Conservation (phyloP, 2,888 invertebrate species). For the Drosophila pseudotakahashii region DNA sequence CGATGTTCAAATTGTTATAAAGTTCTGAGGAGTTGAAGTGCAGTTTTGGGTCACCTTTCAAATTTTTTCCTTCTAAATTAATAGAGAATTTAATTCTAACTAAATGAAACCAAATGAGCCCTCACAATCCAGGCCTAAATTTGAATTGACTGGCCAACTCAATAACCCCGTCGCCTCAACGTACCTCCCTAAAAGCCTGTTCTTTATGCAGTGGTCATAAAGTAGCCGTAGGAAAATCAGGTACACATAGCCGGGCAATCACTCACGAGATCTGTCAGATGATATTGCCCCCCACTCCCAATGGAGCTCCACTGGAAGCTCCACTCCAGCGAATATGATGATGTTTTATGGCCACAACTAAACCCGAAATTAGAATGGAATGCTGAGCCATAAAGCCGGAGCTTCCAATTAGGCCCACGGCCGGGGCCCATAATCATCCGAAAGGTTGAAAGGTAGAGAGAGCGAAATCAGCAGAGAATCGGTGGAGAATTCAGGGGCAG, state of each 20-base stretch:
- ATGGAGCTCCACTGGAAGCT: slow-evolving; percentile 6
- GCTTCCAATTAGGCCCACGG: slow-evolving; percentile 42
- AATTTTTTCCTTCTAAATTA: too few species aligned
- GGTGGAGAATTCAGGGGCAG: background rate
- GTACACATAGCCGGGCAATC: slow-evolving; percentile 19
- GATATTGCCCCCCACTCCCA: slow-evolving; percentile 8
- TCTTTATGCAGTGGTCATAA: slow-evolving; percentile 10
- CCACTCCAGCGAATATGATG: slow-evolving; percentile 35
- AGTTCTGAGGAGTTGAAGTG: too few species aligned
- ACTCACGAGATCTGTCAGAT: slow-evolving; percentile 26
- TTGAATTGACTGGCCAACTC: background rate
- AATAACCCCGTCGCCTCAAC: background rate
- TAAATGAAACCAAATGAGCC: too few species aligned
- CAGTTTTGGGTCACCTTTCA: background rate
- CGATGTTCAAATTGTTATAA: too few species aligned
- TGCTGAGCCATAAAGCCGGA: slow-evolving; percentile 33
- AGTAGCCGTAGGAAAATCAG: slow-evolving; percentile 26
- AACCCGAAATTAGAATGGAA: slow-evolving; percentile 47
- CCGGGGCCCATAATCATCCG: slow-evolving; percentile 59
- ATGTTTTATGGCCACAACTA: slow-evolving; percentile 43
- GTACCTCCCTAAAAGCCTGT: background rate
- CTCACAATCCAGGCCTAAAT: too few species aligned
- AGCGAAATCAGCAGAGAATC: slow-evolving; percentile 2
- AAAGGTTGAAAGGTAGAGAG: background rate
- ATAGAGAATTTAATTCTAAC: too few species aligned